Percentiles rank a stretch among this genome's conserved stretches.
Evolutionary conservation across 2,797 vertebrate species (phyloP).

Genomic region (Mionectes olivaceus): DNA sequence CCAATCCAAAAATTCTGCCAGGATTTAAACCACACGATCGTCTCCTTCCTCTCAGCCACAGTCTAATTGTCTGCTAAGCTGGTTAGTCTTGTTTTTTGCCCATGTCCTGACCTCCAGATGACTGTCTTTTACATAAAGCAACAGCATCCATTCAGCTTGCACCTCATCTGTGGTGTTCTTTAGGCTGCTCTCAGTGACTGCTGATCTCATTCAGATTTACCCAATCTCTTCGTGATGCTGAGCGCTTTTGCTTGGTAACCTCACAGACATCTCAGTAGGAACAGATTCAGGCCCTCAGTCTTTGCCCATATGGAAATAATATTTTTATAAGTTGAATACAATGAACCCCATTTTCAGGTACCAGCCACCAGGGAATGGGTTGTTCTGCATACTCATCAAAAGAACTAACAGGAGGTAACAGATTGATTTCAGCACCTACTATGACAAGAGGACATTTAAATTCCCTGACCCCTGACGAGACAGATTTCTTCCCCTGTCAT

Average conservation of each 20-base stretch:
- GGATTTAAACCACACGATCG: background rate
- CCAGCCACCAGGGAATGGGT: background rate
- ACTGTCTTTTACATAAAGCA: background rate
- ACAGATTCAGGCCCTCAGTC: too few species aligned
- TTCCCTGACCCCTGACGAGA: background rate
- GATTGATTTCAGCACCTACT: background rate
- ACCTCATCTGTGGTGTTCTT: background rate
- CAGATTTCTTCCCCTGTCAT: constrained; percentile 4
- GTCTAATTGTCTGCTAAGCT: background rate
- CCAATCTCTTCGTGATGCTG: background rate
- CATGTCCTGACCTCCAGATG: background rate
- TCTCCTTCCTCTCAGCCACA: background rate
- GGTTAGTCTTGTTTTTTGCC: background rate
- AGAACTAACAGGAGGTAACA: constrained; percentile 19
- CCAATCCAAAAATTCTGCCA: background rate
- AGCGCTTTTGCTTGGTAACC: background rate
- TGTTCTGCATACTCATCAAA: background rate
- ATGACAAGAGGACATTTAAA: constrained; percentile 12
- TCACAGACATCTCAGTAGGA: too few species aligned
- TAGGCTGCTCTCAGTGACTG: background rate
- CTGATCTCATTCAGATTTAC: constrained; percentile 3
- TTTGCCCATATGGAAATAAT: too few species aligned
- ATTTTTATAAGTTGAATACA: too few species aligned
- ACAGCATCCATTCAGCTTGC: background rate
- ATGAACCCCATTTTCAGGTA: too few species aligned